Conservation (phyloP, 2,888 invertebrate genomes). For the Melikaiella ostensackeni region DNA sequence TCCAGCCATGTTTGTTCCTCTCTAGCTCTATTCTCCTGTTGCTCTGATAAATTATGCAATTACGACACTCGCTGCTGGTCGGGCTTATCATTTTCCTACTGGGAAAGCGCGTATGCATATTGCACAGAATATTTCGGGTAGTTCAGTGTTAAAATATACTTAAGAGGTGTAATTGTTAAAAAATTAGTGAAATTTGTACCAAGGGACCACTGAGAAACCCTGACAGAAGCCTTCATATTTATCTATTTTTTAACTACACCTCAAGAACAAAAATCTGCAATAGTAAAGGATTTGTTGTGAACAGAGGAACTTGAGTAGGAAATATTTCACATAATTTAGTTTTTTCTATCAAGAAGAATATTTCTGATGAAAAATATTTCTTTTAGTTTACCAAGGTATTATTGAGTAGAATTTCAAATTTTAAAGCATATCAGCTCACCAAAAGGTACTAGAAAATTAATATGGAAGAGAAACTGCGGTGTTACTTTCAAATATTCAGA, state of each 20-base stretch:
- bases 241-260: no score
- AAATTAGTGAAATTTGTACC: background rate
- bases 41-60: constrained; percentile 6
- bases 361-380: background rate
- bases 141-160: background rate
- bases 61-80: background rate
- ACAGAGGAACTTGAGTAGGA: no score
- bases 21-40: background rate
- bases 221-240: background rate
- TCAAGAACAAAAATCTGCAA: no score
- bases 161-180: background rate
- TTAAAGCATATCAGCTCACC: background rate
- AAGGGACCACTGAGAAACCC: background rate
- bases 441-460: background rate
- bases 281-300: no score
- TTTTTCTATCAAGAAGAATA: background rate
- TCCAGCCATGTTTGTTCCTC: background rate
- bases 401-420: background rate
- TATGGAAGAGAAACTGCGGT: background rate
- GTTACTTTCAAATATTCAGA: background rate
- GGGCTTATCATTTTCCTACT: constrained; percentile 11
- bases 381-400: background rate
- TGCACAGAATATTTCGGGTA: background rate
- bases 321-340: no score
- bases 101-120: background rate